Evolutionary conservation across 2,113 vertebrate species (phyloP).

Genomic region (Riparia riparia): DNA sequence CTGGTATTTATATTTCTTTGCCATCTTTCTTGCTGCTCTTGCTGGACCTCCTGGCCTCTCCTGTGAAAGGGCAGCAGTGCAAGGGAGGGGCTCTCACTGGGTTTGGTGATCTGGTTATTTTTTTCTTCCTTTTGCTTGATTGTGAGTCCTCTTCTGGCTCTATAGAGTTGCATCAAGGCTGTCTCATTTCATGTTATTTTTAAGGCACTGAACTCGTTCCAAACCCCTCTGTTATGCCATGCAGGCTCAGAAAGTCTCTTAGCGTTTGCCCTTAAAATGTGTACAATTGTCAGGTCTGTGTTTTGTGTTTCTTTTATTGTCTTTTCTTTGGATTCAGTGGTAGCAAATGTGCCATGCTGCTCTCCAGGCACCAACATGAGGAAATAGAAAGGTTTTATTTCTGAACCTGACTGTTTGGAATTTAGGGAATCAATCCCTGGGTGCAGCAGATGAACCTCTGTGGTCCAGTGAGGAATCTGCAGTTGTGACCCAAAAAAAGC

Average conservation of each 20-base stretch:
- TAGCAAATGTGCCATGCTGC: neutral
- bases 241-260: slow-evolving; percentile 25
- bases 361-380: neutral
- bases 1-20: slow-evolving; percentile 22
- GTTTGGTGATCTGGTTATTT: neutral
- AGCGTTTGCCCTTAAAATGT: neutral
- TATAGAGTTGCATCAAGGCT: neutral
- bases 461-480: neutral
- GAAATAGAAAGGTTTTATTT: neutral
- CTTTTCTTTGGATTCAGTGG: neutral
- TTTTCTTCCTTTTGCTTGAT: neutral
- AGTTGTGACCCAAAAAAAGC: neutral
- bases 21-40: neutral
- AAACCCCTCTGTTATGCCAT: neutral
- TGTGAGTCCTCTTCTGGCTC: neutral
- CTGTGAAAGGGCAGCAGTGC: neutral
- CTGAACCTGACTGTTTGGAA: neutral
- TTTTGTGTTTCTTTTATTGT: slow-evolving; percentile 42
- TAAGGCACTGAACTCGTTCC: slow-evolving; percentile 1
- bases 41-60: neutral
- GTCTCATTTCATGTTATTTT: slow-evolving; percentile 1
- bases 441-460: neutral
- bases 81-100: neutral
- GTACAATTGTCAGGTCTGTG: neutral
- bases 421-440: neutral